These are phyloP conservation scores for Netelia virgata DNA, from an alignment of 2,888 invertebrate genomes.

Conservation along the genomic window DNA sequence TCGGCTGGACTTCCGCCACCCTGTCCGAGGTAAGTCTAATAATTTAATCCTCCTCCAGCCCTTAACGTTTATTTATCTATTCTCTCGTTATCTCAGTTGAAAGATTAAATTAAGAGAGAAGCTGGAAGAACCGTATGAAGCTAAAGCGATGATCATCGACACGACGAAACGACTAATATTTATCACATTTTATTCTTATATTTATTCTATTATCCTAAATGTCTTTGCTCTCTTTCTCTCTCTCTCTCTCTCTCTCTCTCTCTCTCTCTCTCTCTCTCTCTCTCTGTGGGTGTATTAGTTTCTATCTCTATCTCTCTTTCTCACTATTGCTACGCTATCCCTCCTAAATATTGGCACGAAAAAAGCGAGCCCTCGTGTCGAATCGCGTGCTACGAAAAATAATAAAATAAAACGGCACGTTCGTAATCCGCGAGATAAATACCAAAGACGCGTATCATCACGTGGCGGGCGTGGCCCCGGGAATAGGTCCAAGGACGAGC, in stretches of 20 bases:
- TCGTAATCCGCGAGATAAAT: slow-evolving; percentile 34
- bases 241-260: slow-evolving; percentile 32
- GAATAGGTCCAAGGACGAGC: slow-evolving; percentile 67
- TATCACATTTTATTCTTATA: background rate
- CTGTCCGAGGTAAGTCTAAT: slow-evolving; percentile 81
- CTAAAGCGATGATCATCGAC: background rate
- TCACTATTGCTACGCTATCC: background rate
- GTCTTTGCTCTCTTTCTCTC: slow-evolving; percentile 10
- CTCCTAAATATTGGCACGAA: slow-evolving; percentile 20
- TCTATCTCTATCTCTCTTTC: slow-evolving; percentile 41
- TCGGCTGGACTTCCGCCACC: slow-evolving; percentile 76
- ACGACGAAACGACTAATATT: background rate
- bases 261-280: background rate
- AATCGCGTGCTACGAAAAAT: slow-evolving; percentile 55
- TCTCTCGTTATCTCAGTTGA: background rate
- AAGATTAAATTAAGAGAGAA: background rate
- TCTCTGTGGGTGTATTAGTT: slow-evolving; percentile 5
- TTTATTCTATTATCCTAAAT: background rate
- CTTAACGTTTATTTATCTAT: background rate
- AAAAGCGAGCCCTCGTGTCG: slow-evolving; percentile 22
- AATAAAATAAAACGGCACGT: slow-evolving; percentile 36
- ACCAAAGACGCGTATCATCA: slow-evolving; percentile 42
- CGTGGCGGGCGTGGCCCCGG: slow-evolving; percentile 63
- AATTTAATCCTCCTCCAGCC: slow-evolving; percentile 10
- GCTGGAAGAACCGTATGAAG: background rate